Conservation (phyloP, 2,888 invertebrate genomes). For the Steinernema carpocapsae region DNA sequence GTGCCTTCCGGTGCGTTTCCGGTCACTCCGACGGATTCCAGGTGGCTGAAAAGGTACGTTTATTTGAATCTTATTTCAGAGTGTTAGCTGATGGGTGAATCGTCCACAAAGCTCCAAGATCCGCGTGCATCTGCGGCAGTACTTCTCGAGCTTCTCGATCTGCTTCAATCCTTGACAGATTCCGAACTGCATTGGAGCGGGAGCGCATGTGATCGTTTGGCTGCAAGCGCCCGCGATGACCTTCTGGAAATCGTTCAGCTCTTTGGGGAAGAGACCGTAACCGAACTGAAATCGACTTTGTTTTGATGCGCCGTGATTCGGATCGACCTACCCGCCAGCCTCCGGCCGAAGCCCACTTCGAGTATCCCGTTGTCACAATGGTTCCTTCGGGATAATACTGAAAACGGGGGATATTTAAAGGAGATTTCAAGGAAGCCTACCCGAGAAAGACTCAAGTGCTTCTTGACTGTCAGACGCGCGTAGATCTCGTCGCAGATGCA, state of each 20-base stretch:
- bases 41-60: slow-evolving; percentile 59
- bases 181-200: slow-evolving; percentile 70
- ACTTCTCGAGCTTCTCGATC: slow-evolving; percentile 58
- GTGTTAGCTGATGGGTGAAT: slow-evolving; percentile 46
- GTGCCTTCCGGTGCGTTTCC: slow-evolving; percentile 64
- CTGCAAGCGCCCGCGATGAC: slow-evolving; percentile 69
- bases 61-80: too few species aligned
- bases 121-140: slow-evolving; percentile 66
- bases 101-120: slow-evolving; percentile 64
- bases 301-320: neutral
- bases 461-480: slow-evolving; percentile 62
- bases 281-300: slow-evolving; percentile 38
- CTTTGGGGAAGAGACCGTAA: slow-evolving; percentile 54
- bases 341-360: slow-evolving; percentile 71
- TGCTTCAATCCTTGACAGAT: slow-evolving; percentile 64
- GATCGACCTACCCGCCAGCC: slow-evolving; percentile 70
- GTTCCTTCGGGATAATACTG: slow-evolving; percentile 70
- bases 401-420: slow-evolving; percentile 38
- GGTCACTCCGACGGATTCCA: slow-evolving; percentile 65
- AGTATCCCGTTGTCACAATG: slow-evolving; percentile 69
- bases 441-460: slow-evolving; percentile 40
- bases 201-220: slow-evolving; percentile 69
- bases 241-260: slow-evolving; percentile 51
- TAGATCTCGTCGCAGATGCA: slow-evolving; percentile 70
- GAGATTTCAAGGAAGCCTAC: slow-evolving; percentile 30